phyloP scores from a whole-genome alignment of 2,888 invertebrate genomes.

The Cosmopolites sordidus region DNA sequence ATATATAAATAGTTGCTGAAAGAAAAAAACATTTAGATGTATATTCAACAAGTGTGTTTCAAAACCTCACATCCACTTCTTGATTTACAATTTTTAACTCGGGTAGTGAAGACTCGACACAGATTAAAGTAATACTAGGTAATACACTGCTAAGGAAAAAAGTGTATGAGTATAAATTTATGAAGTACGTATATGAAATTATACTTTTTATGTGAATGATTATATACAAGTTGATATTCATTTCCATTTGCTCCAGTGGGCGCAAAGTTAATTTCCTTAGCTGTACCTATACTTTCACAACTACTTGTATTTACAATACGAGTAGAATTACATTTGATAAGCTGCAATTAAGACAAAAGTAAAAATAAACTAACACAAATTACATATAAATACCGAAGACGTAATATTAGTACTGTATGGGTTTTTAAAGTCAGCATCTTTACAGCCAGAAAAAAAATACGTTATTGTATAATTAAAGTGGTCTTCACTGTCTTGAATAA shows the following conservation, averaged over 20 bases:
- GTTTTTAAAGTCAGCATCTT: constrained; percentile 19
- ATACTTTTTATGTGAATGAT: constrained; percentile 3
- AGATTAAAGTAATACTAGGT: constrained; percentile 29
- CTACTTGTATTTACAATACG: constrained; percentile 4
- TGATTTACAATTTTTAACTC: constrained; percentile 30
- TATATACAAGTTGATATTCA: constrained; percentile 17
- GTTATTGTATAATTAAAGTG: constrained; percentile 30
- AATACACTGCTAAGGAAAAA: constrained; percentile 23
- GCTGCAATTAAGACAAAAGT: constrained; percentile 26
- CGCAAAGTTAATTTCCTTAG: constrained; percentile 29
- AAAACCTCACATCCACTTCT: constrained; percentile 17
- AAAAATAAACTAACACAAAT: constrained; percentile 1
- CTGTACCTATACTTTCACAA: constrained; percentile 29
- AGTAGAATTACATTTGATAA: constrained; percentile 25
- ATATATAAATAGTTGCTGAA: constrained; percentile 52
- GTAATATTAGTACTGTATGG: constrained; percentile 2
- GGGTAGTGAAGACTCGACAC: constrained; percentile 19
- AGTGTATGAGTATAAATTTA: constrained; percentile 1
- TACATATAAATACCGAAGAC: constrained; percentile 15
- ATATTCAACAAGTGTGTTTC: no score
- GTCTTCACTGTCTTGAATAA: constrained; percentile 19
- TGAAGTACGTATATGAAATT: neutral
- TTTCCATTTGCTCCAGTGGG: constrained; percentile 6
- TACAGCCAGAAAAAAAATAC: constrained; percentile 46
- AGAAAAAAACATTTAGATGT: constrained; percentile 21